These are phyloP conservation scores for Holcopasites calliopsidis DNA, from an alignment of 1,140 invertebrate genomes.

Conservation along the genomic window DNA sequence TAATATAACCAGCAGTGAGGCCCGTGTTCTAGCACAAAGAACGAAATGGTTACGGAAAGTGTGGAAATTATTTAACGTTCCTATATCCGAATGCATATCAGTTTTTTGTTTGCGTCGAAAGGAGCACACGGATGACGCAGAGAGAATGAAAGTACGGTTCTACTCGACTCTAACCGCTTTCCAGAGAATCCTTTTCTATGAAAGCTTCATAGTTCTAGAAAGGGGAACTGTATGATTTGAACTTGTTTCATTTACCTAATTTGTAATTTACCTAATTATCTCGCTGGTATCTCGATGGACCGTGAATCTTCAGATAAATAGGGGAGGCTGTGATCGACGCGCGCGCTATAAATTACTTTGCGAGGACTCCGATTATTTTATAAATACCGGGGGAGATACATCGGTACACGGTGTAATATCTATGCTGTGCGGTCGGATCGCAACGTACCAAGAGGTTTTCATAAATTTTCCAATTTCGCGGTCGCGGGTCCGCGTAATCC, in stretches of 20 bases:
- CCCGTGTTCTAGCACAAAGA: neutral
- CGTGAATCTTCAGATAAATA: neutral
- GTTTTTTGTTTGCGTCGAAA: neutral
- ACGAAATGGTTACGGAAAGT: conserved; percentile 25
- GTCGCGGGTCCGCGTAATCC: conserved; percentile 22
- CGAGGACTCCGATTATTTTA: conserved; percentile 52
- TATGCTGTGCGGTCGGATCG: no score
- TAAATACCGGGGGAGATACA: conserved; percentile 12
- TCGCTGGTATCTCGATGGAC: conserved; percentile 39
- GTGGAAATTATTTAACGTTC: conserved; percentile 19
- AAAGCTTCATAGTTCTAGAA: neutral
- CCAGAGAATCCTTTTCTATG: neutral
- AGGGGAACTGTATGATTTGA: neutral
- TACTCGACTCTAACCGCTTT: conserved; percentile 9
- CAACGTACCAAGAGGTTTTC: conserved; percentile 19
- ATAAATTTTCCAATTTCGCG: conserved; percentile 49
- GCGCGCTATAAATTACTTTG: conserved; percentile 69
- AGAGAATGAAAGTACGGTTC: conserved; percentile 1
- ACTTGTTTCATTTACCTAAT: no score
- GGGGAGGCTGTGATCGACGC: conserved; percentile 40
- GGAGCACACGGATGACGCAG: neutral
- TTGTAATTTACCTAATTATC: no score
- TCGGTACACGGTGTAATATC: neutral
- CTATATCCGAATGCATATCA: conserved; percentile 16
- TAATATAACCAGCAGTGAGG: conserved; percentile 19